Evolutionary conservation across 2,888 invertebrate genomes (phyloP), one percentile per base, ranked within the genome.

Genomic region (Agonum fuliginosum): DNA sequence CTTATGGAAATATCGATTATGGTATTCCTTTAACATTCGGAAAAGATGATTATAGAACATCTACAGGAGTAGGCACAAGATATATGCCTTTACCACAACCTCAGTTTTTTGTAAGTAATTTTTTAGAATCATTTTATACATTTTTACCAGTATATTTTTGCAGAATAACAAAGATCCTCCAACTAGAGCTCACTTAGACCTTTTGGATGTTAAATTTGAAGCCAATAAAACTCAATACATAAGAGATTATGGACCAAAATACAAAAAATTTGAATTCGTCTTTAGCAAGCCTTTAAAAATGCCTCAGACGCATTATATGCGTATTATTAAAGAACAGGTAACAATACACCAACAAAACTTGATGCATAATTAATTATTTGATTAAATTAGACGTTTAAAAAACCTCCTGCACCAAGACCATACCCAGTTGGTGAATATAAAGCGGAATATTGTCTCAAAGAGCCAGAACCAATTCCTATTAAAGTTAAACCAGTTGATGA

Each of bases 41-140:
- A 79, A 82, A 83, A 51, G 82, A 84, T 6, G 86, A 86, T 82
- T 86, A 84, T 74, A 80, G 86, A 43, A 85, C 86, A 17, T 82
- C 83, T 8, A 84, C 83, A 19, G 80, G 82, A 17, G 81, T 79
- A 20, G 83, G 83, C 79, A 85, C 85, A 78, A 78, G 80, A 54
- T 82, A 81, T 78, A 83, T 84, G 34, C 84, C 85, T 14, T 80
- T 81, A 12, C 78, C 83, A 62, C 82, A 84, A 2, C 84, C 85
- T 80, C 82, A 85, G 79, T 86, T 83, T 78, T 83, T 83, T 75
- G 86, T 86, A 82, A 82, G 83, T 82, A 30, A 17, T 43, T 6
- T 43, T 6, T 43, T 43, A 6, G 10, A 43, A 43, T 6, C 43
- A n/a, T n/a, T 12, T 43, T 30, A 3, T 8, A 8, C 30, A 30